Base-by-base conservation (phyloP, 2,113 vertebrate species). In the Donacobius atricapilla region DNA sequence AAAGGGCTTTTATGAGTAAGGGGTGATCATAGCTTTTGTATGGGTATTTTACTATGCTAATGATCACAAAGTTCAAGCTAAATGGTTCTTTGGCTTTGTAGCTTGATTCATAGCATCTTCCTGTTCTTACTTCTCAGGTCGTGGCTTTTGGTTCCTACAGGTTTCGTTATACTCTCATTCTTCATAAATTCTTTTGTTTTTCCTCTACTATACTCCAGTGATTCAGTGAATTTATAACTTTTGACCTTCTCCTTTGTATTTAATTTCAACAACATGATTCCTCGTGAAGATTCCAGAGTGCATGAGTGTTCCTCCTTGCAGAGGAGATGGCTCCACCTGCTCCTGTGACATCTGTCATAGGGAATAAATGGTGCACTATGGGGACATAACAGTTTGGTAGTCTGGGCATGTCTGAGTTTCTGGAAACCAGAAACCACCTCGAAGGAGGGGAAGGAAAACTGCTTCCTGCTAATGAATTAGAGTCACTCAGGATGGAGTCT, bases 401-500 rank as follows among this genome's bases (percentile, higher is more conserved):
- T 68, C 44, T 70, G n/a, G 61, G 47, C 35, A 82, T 75, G 73
- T 28, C 51, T 25, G 40, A 22, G 23, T 60, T 80, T 87, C 65
- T n/a, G n/a, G 85, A 86, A 78, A 84, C 39, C 37, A 92, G 57
- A 83, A 94, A 72, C 31, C 35, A 53, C 25, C 60, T 73, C 45
- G 35, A 23, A 40, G 77, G 24, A 87, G 50, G 60, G 33, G 60
- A 91, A 84, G 76, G 80, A 73, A 92, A 89, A 85, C 72, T 85
- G 40, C 44, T 94, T 89, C 70, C 63, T 65, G 24, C 39, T 68
- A 87, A 82, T 90, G 86, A 95, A 65, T 92, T 87, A 85, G 35
- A 94, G 70, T 94, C 93, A 88, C 66, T 76, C 31, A 82, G 89
- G 93, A 93, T 92, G 85, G 71, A 91, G 72, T 92, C 72, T 66